Evolutionary conservation across 2,888 invertebrate genomes (phyloP).

Genomic region (Ethmia dodecea): DNA sequence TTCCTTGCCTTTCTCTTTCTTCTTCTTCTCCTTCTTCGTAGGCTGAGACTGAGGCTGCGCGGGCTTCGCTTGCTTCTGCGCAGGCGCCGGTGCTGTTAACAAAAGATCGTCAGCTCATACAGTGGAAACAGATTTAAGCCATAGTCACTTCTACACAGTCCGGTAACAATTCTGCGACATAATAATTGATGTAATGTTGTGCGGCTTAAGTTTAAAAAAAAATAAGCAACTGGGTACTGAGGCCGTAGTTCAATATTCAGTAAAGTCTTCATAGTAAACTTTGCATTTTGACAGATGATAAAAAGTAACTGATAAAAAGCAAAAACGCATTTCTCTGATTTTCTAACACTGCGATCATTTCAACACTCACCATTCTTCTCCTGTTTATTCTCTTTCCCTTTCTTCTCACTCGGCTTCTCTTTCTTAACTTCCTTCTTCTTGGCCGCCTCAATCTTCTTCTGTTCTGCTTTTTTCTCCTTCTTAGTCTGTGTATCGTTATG

Average conservation of each 20-base stretch:
- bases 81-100: slow-evolving; percentile 19
- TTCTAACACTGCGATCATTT: not conserved
- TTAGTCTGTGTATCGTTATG: too few species aligned
- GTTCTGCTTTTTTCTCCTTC: slow-evolving; percentile 34
- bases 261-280: too few species aligned
- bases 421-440: slow-evolving; percentile 35
- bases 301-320: too few species aligned
- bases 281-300: too few species aligned
- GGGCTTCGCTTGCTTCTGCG: slow-evolving; percentile 2
- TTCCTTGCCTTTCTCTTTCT: slow-evolving; percentile 36
- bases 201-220: too few species aligned
- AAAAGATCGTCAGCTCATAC: not conserved
- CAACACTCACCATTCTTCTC: slow-evolving; percentile 46
- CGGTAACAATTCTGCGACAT: too few species aligned
- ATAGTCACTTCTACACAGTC: too few species aligned
- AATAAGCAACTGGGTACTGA: too few species aligned
- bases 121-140: too few species aligned
- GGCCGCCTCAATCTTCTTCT: slow-evolving; percentile 25
- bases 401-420: slow-evolving; percentile 34
- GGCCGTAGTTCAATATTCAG: too few species aligned
- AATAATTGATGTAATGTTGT: too few species aligned
- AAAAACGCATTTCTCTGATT: not conserved
- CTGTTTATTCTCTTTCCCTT: slow-evolving; percentile 43
- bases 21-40: slow-evolving; percentile 20
- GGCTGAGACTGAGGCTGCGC: slow-evolving; percentile 1